phyloP scores from a whole-genome alignment of 2,888 invertebrate species.

The Cerceris ruficornis region DNA sequence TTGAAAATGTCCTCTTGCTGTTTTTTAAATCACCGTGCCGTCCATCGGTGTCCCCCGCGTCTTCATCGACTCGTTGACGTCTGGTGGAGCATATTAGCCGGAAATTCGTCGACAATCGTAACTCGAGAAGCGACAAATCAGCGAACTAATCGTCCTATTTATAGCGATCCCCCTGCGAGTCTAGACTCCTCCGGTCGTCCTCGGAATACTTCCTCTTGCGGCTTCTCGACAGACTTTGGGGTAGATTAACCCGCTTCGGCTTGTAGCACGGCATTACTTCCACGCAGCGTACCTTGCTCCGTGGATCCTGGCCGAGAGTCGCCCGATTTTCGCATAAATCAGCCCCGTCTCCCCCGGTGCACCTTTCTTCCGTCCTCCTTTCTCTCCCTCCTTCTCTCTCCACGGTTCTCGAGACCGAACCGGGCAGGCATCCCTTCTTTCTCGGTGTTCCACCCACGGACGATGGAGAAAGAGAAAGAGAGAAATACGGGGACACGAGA shows the following conservation, averaged over 20 bases:
- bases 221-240: constrained; percentile 67
- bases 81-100: not conserved
- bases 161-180: constrained; percentile 38
- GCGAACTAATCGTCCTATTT: constrained; percentile 55
- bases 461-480: constrained; percentile 37
- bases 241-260: constrained; percentile 71
- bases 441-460: constrained; percentile 73
- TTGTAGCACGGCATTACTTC: constrained; percentile 70
- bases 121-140: constrained; percentile 41
- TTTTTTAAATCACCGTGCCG: too few relatives aligned
- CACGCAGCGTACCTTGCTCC: constrained; percentile 66
- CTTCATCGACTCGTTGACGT: too few relatives aligned
- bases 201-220: constrained; percentile 54
- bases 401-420: constrained; percentile 43
- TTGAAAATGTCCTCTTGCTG: too few relatives aligned
- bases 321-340: constrained; percentile 80
- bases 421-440: constrained; percentile 38
- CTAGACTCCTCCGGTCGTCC: constrained; percentile 41
- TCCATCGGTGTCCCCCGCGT: too few relatives aligned
- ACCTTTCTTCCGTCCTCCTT: constrained; percentile 52
- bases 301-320: constrained; percentile 70
- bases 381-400: constrained; percentile 46
- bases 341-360: constrained; percentile 69
- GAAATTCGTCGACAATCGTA: constrained; percentile 40
- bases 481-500: constrained; percentile 31